Base-by-base conservation (phyloP, 2,113 vertebrate genomes). In the Gymnogyps californianus region DNA sequence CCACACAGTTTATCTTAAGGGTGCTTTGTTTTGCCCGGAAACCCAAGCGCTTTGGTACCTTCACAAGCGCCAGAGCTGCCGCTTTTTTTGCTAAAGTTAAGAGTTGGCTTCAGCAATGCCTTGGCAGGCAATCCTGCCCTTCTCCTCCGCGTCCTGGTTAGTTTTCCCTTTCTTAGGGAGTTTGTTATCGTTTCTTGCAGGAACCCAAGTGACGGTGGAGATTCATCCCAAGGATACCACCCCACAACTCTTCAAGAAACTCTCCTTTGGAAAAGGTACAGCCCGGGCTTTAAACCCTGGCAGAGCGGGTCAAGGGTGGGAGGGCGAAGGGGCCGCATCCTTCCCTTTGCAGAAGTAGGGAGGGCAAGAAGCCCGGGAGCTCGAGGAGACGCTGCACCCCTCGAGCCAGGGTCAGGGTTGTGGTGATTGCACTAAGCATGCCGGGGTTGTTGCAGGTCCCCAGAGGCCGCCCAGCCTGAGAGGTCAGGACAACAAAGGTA, bases 171-270 rank as follows among this genome's bases (percentile, higher is more conserved):
- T 85, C 70, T 64, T 5, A 51, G 20, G 28, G 38, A 38, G 25
- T 54, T 79, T 47, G 28, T 66, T 20, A 3, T 21, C 9, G 1
- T 74, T 87, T 64, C 55, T 93, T 96, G 47, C 96, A 98, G 98
- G 96, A 94, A 98, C 98, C 38, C 98, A 98, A 80, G 93, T 98
- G 93, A 98, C 97, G 0, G 98, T 98, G 79, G 98, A 98, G 84
- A 93, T 98, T 58, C 98, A 98, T 36, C 94, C 87, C 18, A 95
- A 83, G 89, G 93, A 98, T 1, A 61, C 93, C 46, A 91, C 96
- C 55, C 98, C 95, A 13, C 96, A 97, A 6, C 80, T 98, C 26
- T 79, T 98, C 64, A 98, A 98, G 94, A 98, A 98, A 79, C 93
- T 98, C 77, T 98, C 98, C 51, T 69, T 97, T 87, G 97, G 97